Conservation (phyloP, 2,797 vertebrate species). For the Xenopus petersii region DNA sequence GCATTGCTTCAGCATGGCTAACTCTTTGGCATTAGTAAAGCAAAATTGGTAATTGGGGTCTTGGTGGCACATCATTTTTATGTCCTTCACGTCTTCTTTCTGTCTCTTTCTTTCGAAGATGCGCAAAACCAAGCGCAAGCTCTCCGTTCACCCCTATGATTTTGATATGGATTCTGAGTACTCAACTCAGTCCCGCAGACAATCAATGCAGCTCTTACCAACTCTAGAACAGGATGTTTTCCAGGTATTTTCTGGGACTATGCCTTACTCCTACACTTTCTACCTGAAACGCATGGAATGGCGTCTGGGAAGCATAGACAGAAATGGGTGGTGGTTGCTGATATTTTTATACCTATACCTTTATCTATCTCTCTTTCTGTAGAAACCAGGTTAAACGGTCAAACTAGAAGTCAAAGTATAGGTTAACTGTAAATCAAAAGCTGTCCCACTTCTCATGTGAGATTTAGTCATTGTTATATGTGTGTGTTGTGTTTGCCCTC, state of each 20-base stretch:
- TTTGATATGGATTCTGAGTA: slow-evolving; percentile 74
- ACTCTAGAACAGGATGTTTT: slow-evolving; percentile 48
- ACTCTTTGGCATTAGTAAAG: not conserved
- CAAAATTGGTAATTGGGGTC: not conserved
- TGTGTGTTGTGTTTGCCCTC: slow-evolving; percentile 25
- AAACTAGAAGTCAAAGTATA: no score
- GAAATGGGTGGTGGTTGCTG: not conserved
- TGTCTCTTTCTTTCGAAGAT: slow-evolving; percentile 52
- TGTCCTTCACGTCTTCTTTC: slow-evolving; percentile 22
- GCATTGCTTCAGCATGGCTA: not conserved
- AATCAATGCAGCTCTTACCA: slow-evolving; percentile 63
- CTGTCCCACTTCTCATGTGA: no score
- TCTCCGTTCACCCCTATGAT: slow-evolving; percentile 79
- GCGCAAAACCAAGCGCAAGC: slow-evolving; percentile 80
- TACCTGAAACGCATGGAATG: not conserved
- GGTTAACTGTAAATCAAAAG: not conserved
- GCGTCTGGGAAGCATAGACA: not conserved
- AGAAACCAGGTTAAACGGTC: not conserved
- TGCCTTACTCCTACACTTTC: slow-evolving; percentile 15
- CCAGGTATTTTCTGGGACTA: slow-evolving; percentile 58
- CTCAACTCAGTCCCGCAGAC: slow-evolving; percentile 58
- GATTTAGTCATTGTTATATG: not conserved
- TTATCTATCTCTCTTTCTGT: not conserved
- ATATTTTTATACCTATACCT: not conserved
- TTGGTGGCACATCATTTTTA: not conserved